Base-by-base conservation (phyloP, 2,797 vertebrate species). In the Pachyuromys duprasi region DNA sequence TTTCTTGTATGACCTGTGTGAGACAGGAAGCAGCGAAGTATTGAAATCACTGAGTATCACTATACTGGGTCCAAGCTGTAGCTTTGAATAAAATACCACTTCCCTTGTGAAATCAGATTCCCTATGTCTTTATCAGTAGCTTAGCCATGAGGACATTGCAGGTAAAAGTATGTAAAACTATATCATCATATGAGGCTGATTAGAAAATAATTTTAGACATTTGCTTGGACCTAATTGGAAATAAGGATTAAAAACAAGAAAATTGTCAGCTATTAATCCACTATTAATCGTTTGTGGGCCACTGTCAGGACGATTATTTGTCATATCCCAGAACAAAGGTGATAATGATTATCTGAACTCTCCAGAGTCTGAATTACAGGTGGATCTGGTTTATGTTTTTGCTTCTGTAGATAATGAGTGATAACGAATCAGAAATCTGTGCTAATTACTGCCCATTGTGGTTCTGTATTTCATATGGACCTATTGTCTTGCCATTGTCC, bases 131-230 rank as follows among this genome's bases (percentile, higher is more conserved):
- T 11, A 24, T 24, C n/a, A 75, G 33, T 70, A 11, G 8, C 2
- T 74, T 24, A 81, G 53, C 1, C 9, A 11, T 49, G 4, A 60
- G 26, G 5, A 22, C 33, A 6, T 15, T 4, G 24, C 57, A 12
- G 39, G 6, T 62, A 4, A 5, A 20, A 57, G 2, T 24, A 55
- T 53, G 0, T 5, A 69, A 79, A 83, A 75, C 15, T 24, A 62
- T 3, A 22, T 4, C 3, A 22, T 13, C 2, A 3, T 18, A 0
- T 33, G 5, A 24, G 26, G 22, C 9, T 45, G 2, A 13, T 31
- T 72, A 42, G 2, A 13, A 33, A 57, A 31, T 28, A 5, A 26
- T 79, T 26, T 91, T 65, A 75, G 18, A n/a, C 26, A 12, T 91
- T 42, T 22, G 3, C 4, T 28, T 94, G 2, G 1, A 57, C 3